Conservation (phyloP, 64 coral and sea anemone genomes). For the Montipora efflorescens region DNA sequence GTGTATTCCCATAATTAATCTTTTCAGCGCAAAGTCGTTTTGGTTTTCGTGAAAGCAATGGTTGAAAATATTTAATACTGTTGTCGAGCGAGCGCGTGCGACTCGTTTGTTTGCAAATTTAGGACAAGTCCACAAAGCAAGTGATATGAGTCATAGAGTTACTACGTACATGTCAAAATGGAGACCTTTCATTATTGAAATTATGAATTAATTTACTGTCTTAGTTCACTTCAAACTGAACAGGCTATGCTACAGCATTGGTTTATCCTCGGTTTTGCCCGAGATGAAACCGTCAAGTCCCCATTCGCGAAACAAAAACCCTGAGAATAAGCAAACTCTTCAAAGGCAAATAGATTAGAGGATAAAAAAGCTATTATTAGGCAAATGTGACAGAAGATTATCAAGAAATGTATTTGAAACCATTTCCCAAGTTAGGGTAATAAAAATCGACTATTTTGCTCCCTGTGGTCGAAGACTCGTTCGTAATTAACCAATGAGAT, state of each 20-base stretch:
- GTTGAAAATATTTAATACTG: background rate
- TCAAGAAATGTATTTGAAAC: slow-evolving; percentile 39
- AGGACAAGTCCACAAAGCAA: background rate
- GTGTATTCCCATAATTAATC: slow-evolving; percentile 13
- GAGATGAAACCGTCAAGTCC: background rate
- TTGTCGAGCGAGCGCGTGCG: background rate
- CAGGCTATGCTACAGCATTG: background rate
- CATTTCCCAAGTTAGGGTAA: slow-evolving; percentile 29
- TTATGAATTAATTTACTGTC: background rate
- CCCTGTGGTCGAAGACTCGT: background rate
- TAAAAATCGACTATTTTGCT: background rate
- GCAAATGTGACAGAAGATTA: slow-evolving; percentile 56
- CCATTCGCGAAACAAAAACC: background rate
- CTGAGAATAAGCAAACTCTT: slow-evolving; percentile 1
- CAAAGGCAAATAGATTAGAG: slow-evolving; percentile 52
- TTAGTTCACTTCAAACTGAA: too few species aligned
- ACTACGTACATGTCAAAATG: background rate
- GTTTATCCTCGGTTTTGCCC: background rate
- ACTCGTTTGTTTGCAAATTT: background rate
- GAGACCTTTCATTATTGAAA: slow-evolving; percentile 18
- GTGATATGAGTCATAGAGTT: slow-evolving; percentile 22
- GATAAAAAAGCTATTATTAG: slow-evolving; percentile 58
- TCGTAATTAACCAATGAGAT: background rate
- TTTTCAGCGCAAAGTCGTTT: background rate
- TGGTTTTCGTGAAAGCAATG: background rate